phyloP scores from a whole-genome alignment of 2,888 invertebrate species.

The Strigamia crassipes region DNA sequence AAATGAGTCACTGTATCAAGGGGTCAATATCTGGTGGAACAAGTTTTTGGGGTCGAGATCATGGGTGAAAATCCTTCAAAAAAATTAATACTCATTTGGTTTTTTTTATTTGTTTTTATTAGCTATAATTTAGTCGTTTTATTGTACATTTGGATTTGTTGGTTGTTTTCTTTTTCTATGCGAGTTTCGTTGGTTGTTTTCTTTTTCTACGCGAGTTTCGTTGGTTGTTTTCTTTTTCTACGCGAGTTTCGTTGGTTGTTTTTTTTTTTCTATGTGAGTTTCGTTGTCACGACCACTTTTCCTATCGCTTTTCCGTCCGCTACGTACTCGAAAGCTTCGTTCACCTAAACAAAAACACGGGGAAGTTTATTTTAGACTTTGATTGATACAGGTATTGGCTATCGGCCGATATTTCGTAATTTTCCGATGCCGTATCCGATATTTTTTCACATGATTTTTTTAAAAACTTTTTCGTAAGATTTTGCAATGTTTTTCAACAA shows the following conservation, averaged over 20 bases:
- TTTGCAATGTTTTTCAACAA: too few species aligned
- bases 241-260: constrained; percentile 47
- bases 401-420: too few species aligned
- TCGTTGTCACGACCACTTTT: constrained; percentile 63
- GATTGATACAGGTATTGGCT: too few species aligned
- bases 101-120: neutral
- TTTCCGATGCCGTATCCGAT: too few species aligned
- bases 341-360: constrained; percentile 59
- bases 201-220: constrained; percentile 23
- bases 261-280: neutral
- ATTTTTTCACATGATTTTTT: too few species aligned
- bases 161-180: neutral
- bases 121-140: neutral
- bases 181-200: constrained; percentile 48
- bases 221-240: constrained; percentile 44
- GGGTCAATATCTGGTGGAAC: constrained; percentile 15
- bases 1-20: neutral
- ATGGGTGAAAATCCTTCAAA: neutral
- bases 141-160: too few species aligned
- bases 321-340: constrained; percentile 67
- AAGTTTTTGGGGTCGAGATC: neutral
- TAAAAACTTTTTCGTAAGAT: too few species aligned
- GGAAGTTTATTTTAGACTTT: too few species aligned
- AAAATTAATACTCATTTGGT: neutral
- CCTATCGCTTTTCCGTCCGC: constrained; percentile 66